Conservation (phyloP, 2,797 vertebrate species). For the Notamacropus eugenii region DNA sequence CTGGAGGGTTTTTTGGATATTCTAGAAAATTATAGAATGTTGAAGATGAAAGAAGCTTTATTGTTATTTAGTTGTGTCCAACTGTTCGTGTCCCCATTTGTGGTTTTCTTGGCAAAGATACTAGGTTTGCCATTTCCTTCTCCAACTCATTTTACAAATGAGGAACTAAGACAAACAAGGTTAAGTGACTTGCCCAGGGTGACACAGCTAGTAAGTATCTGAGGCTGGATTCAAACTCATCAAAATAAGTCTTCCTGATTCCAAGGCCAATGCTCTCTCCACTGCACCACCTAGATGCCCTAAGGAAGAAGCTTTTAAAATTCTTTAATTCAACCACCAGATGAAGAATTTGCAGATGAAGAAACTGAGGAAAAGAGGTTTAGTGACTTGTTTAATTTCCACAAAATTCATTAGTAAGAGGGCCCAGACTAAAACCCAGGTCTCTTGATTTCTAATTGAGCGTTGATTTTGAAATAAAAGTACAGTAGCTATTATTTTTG, state of each 20-base stretch:
- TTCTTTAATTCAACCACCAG: not conserved
- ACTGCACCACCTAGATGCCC: not conserved
- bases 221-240: not conserved
- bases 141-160: not conserved
- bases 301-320: not conserved
- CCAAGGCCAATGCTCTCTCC: not conserved
- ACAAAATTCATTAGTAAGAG: not conserved
- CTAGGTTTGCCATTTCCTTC: not conserved
- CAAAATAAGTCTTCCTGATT: not conserved
- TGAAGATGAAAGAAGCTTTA: not conserved
- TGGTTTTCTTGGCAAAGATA: not conserved
- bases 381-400: not conserved
- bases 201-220: not conserved
- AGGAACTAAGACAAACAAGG: not conserved
- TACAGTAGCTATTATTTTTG: not conserved
- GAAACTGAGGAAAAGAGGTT: not conserved
- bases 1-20: not conserved
- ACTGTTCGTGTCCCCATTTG: not conserved
- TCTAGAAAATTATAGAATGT: not conserved
- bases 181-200: not conserved
- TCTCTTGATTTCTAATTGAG: not conserved
- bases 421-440: not conserved
- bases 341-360: not conserved
- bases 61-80: not conserved
- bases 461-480: constrained; percentile 6